Evolutionary conservation across 2,797 vertebrate genomes (phyloP).

Genomic region (Capromys pilorides): DNA sequence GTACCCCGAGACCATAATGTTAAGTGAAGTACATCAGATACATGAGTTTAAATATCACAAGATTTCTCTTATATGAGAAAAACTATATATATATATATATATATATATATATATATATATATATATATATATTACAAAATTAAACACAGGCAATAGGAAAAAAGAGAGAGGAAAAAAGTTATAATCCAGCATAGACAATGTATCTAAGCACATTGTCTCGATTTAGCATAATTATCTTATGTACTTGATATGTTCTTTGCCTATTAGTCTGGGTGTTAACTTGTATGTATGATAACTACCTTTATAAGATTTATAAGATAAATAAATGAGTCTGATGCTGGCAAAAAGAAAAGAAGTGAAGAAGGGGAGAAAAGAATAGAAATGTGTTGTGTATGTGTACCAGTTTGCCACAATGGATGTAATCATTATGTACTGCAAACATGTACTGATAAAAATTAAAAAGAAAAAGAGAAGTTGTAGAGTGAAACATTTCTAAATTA

Average conservation of each 20-base stretch:
- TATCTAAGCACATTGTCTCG: not conserved
- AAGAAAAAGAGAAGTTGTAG: not conserved
- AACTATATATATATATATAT: no score
- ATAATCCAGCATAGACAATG: not conserved
- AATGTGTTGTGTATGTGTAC: not conserved
- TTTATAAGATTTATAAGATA: not conserved
- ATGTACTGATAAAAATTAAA: not conserved
- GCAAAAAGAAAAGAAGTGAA: not conserved
- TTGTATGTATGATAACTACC: not conserved
- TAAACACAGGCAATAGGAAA: not conserved
- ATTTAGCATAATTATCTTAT: not conserved
- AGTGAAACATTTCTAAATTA: not conserved
- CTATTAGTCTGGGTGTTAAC: not conserved
- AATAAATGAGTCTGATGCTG: not conserved
- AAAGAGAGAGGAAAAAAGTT: not conserved
- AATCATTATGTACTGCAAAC: not conserved
- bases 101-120: no score
- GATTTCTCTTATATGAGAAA: not conserved
- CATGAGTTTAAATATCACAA: not conserved
- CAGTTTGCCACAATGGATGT: not conserved
- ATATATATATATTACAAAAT: not conserved
- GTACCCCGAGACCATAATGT: not conserved
- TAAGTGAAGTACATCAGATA: not conserved
- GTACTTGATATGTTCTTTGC: not conserved
- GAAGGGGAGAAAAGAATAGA: not conserved